Evolutionary conservation across 1,140 invertebrate genomes (phyloP), one percentile per base, ranked within the genome.

Genomic region (Cyrtorhinus lividipennis): DNA sequence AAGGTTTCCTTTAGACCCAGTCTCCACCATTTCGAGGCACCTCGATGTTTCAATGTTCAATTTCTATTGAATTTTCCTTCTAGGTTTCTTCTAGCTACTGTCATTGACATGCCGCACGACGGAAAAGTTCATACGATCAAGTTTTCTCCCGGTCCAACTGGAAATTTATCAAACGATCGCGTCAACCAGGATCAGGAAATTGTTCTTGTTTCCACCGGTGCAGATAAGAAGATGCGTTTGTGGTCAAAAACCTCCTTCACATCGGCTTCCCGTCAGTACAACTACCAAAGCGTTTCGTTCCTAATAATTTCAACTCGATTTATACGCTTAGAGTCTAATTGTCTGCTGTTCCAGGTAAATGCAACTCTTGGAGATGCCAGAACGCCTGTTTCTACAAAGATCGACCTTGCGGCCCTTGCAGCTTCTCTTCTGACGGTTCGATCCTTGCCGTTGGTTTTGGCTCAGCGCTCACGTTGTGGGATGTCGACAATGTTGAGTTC

Each of bases 371-470:
- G 88, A 75, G 70, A 53, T 88, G 84, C 71, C 74, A 80, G 18
- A 80, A 79, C 53, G 73, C 81, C 25, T 82, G 83, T 1, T 79
- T 75, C 58, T 90, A 88, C 69, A 75, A 80, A 22, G 73, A 83
- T 66, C 66, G 83, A 15, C 66, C 75, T 3, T 73, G 80, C 44
- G 77, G 76, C 24, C 75, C 77, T 64, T 75, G 82, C 0, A 77
- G 75, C 53, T 90, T 90, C 71, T 84, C 86, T 0, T 74, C 79
- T 48, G 89, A 92, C 75, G 86, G 85, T 25, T 90, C 88, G 1
- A 68, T 90, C 18, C 68, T 92, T 20, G 86, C 80, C 23, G 83
- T 86, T 22, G 80, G 78, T 8, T 92, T 87, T 76, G 80, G 75
- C 24, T 76, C 78, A n/a, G 79, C 76, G 48, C 69, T 90, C 24